These are phyloP conservation scores for Contarinia nasturtii DNA, from an alignment of 1,140 invertebrate genomes.

Conservation along the genomic window DNA sequence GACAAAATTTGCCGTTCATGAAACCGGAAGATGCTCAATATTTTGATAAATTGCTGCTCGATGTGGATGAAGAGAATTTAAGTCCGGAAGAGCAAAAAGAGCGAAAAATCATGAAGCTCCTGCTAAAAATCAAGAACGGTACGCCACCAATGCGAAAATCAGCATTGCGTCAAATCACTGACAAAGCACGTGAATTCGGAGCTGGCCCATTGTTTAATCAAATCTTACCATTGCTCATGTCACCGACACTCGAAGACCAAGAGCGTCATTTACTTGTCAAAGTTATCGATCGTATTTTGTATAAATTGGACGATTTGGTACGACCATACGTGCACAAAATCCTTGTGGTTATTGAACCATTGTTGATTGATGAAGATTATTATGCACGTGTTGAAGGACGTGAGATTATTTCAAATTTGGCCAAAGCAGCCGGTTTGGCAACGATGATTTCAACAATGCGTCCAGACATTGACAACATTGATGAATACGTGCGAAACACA, in stretches of 20 bases:
- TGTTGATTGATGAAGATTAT: constrained; percentile 99
- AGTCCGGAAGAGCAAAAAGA: constrained; percentile 96
- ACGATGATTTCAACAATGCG: constrained; percentile 99
- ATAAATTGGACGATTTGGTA: constrained; percentile 97
- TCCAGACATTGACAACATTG: constrained; percentile 99
- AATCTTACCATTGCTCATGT: constrained; percentile 96
- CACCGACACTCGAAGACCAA: constrained; percentile 96
- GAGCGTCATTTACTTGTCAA: constrained; percentile 98
- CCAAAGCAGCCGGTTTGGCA: constrained; percentile 97
- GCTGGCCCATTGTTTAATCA: constrained; percentile 98
- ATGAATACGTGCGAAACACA: constrained; percentile 98
- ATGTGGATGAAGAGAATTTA: constrained; percentile 92
- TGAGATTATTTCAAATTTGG: constrained; percentile 98
- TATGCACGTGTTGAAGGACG: constrained; percentile 97
- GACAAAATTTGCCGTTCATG: constrained; percentile 86
- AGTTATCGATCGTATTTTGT: constrained; percentile 96
- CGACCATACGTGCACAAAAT: constrained; percentile 99
- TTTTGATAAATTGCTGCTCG: constrained; percentile 94
- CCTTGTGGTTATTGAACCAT: constrained; percentile 95
- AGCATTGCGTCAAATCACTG: constrained; percentile 91
- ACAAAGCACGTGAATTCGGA: constrained; percentile 95
- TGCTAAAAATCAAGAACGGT: constrained; percentile 98
- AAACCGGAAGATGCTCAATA: constrained; percentile 99
- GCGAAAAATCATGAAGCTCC: constrained; percentile 95
- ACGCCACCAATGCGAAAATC: constrained; percentile 99